Base-by-base conservation (phyloP, 2,797 vertebrate genomes). In the Hydrolagus colliei region DNA sequence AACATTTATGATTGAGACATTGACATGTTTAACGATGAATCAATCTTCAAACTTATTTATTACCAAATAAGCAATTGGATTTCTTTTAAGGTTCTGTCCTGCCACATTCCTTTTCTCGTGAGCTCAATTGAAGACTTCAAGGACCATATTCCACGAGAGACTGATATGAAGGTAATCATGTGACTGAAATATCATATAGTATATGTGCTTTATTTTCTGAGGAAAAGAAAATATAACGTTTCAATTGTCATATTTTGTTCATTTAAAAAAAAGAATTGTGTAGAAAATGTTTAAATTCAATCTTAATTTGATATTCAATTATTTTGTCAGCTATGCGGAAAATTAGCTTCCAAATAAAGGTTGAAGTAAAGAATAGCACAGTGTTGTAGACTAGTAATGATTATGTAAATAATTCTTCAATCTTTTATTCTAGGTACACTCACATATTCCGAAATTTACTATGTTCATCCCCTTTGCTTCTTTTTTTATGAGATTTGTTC, bases 121-220 rank as follows among this genome's bases (percentile, higher is more conserved):
- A 98, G 98, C 91, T 99, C 97, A 14, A 98, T 99, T 73, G 97
- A 99, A 91, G 97, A 99, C 88, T 99, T 99, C 88, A 98, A 99
- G 91, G 97, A 99, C 91, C 98, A 99, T 94, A 99, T 99, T 95
- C 98, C 98, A 89, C 94, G 98, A 88, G 98, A 99, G 91, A 99
- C 98, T 0, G 98, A 99, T 92, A 99, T 99, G 97, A 99, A 99
- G 97, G 98, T 99, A 93, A 90, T 86, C 80, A 14, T 87, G 65
- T 41, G 3, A 1, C 16, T 68, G 0, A 71, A 82, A 18, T 82
- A 11, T n/a, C 41, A 67, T 35, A 41, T 14, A 20, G 18, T n/a
- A n/a, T 3, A n/a, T 61, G n/a, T 77, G 61, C 10, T 18, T 41
- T 41, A n/a, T 77, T 77, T 52, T 52, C 41, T n/a, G 52, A n/a